A percentile compares a stretch with the other conserved stretches of the same genome.
Conservation (phyloP, 2,113 vertebrate genomes). For the Corapipo altera region DNA sequence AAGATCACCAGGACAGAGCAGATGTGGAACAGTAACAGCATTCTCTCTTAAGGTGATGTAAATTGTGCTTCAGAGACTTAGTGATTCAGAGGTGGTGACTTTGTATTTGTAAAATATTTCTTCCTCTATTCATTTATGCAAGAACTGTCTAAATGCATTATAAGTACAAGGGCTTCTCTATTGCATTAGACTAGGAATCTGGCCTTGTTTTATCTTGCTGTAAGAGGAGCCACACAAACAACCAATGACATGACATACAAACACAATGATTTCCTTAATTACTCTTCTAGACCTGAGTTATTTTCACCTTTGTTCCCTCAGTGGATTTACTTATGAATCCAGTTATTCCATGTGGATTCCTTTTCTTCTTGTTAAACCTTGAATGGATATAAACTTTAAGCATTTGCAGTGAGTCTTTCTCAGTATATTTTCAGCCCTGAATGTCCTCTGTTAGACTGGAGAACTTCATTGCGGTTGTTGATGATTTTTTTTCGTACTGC, state of each 20-base stretch:
- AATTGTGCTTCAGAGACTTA: neutral
- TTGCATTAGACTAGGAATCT: neutral
- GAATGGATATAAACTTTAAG: neutral
- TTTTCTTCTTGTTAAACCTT: neutral
- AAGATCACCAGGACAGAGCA: neutral
- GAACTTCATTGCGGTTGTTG: neutral
- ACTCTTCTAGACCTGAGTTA: neutral
- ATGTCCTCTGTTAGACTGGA: neutral
- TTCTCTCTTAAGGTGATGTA: neutral
- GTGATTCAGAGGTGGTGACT: neutral
- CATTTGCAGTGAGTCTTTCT: neutral
- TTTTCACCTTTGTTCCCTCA: neutral
- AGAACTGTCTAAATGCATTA: neutral
- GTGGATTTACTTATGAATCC: neutral
- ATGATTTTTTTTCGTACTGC: neutral
- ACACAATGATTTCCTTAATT: neutral
- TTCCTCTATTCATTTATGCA: neutral
- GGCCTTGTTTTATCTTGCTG: neutral
- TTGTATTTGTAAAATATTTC: neutral
- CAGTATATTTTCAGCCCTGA: neutral
- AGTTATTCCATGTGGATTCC: neutral
- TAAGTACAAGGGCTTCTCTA: neutral
- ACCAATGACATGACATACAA: accelerated
- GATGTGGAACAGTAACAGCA: neutral
- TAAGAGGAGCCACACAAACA: neutral